A percentile compares a stretch with the other conserved stretches of the same genome.
Evolutionary conservation across 2,888 invertebrate genomes (phyloP).

Genomic region (Dasysyrphus albostriatus): DNA sequence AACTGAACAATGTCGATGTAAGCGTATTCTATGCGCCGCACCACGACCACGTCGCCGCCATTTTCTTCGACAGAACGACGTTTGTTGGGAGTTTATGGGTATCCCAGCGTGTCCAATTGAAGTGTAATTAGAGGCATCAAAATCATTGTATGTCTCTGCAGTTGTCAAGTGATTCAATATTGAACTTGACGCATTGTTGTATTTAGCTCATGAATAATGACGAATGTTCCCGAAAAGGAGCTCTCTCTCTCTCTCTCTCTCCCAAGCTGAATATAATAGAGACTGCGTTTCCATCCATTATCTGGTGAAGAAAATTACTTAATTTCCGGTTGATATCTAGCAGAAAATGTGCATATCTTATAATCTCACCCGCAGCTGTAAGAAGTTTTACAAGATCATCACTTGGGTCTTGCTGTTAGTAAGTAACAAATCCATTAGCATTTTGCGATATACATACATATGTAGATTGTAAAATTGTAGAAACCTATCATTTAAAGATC

Average conservation of each 20-base stretch:
- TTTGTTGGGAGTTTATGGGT: constrained; percentile 45
- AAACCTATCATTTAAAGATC: constrained; percentile 25
- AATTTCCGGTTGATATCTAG: constrained; percentile 52
- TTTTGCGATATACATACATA: constrained; percentile 21
- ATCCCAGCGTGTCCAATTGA: constrained; percentile 72
- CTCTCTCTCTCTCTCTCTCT: not conserved
- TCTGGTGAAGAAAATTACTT: constrained; percentile 52
- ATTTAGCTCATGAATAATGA: constrained; percentile 45
- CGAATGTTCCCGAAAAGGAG: constrained; percentile 25
- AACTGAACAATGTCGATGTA: constrained; percentile 47
- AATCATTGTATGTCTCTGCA: constrained; percentile 46
- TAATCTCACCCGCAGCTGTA: constrained; percentile 48
- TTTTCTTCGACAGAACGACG: constrained; percentile 11
- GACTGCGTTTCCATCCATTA: constrained; percentile 2
- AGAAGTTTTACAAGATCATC: constrained; percentile 19
- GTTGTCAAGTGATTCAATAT: constrained; percentile 69
- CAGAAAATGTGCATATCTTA: constrained; percentile 41
- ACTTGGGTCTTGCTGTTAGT: constrained; percentile 34
- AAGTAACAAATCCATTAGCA: constrained; percentile 66
- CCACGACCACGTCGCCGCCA: constrained; percentile 2
- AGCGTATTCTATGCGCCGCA: not conserved
- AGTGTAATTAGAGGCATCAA: constrained; percentile 67
- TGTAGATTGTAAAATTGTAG: not conserved
- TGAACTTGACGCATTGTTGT: constrained; percentile 68
- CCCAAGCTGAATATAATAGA: not conserved